Evolutionary conservation across 2,888 invertebrate species (phyloP), one percentile per base, ranked within the genome.

Genomic region (Drosophila fungiperda): DNA sequence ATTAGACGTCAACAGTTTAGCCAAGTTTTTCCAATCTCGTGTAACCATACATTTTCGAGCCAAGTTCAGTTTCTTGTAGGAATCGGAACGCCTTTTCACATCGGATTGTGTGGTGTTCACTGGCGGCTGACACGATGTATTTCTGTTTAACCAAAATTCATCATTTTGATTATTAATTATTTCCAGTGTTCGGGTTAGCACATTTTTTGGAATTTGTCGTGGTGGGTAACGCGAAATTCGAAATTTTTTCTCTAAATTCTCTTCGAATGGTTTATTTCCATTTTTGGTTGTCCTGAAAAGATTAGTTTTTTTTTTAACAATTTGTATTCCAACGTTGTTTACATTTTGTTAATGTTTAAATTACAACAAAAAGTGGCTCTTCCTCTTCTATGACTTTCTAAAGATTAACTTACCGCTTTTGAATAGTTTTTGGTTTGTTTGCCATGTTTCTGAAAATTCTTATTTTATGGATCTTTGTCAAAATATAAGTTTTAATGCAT

Each of bases 11-110:
- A 90, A 32, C 7, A 82, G 50, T 60, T 82, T 89, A 0, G 79
- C 77, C 57, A 90, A 73, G 61, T 70, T 88, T 36, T 67, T 40
- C 78, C 83, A 82, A 59, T 90, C 89, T 42, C 89, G 62, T 7
- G 71, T 71, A 40, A 90, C 53, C 26, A 90, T 48, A 40, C 77
- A 90, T 52, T 66, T 78, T 6, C 86, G 75, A 2, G 88, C 85
- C 36, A 82, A 77, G 53, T 77, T 63, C 7, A 90, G 11, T 32
- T 83, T 83, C 9, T 65, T 48, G 33, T 68, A 72, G 1, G 61
- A 62, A 8, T 76, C 76, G 12, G 78, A 71, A 36, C 35, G 29
- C 6, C 50, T 52, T 7, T n/a, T 23, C 0, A 12, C 57, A 9
- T 32, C 38, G 29, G 69, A 52, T 29, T 62, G 33, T 42, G 58